Evolutionary conservation across 2,888 invertebrate species (phyloP), one percentile per base, ranked within the genome.

Genomic region (Eristalinus sepulchralis): DNA sequence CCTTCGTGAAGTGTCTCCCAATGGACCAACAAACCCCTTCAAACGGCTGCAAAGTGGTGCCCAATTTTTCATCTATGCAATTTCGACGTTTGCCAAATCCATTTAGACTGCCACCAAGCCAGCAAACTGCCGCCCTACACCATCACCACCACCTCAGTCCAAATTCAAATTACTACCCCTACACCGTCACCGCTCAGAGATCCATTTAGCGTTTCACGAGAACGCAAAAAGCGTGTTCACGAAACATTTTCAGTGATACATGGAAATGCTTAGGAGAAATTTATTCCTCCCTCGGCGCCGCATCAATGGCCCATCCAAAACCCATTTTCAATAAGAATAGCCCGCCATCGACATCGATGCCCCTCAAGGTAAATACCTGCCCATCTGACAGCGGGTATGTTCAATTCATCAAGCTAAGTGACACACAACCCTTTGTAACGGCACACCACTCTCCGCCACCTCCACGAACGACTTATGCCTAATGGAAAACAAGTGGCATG

Each of bases 331-430:
- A 0, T 22, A 8, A 13, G 20, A 31, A 39, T 11, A 31, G 53
- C 20, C 33, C 53, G 31, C 33, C 31, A 67, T 33, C 8, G 57
- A 34, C 27, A 34, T 55, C 55, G 31, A 53, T 9, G 53, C 53
- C 20, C 31, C 31, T 31, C 17, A 17, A 67, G 17, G 57, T 27
- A 33, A 67, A 17, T 34, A 22, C 17, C 36, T 20, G 20, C 13
- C 11, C 10, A 34, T 20, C 36, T 13, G 34, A 34, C 6, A 22
- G 36, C 8, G 3, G 63, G 13, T 36, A 33, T 17, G 71, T 71
- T 20, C 39, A 31, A 71, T 71, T 47, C 59, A 71, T 71, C 60
- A 60, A 17, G 33, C 8, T 20, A 60, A 70, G 57, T 59, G 59
- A 60, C 39, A 47, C n/a, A n/a, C 22, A 68, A 55, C 13, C 57